Percentiles rank a stretch among this genome's conserved stretches.
Conservation (phyloP, 1,140 invertebrate genomes). For the Drosophila oshimai region DNA sequence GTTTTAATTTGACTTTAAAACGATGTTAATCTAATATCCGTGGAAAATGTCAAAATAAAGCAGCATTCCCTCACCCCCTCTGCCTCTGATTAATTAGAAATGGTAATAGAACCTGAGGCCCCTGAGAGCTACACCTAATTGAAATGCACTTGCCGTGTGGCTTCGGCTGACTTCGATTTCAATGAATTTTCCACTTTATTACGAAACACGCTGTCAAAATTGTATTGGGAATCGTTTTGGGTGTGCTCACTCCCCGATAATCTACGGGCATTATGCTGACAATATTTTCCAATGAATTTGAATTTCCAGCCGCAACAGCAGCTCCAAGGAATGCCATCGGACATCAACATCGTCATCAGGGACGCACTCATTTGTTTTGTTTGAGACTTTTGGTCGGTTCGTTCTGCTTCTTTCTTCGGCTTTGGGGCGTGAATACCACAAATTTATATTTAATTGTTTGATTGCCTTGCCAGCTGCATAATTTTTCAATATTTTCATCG, state of each 20-base stretch:
- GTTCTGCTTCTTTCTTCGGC: slow-evolving; percentile 2
- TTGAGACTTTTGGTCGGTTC: background rate
- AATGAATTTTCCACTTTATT: slow-evolving; percentile 81
- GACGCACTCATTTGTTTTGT: slow-evolving; percentile 58
- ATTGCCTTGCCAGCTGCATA: slow-evolving; percentile 64
- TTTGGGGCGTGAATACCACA: slow-evolving; percentile 72
- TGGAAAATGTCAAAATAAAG: slow-evolving; percentile 83
- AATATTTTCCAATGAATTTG: slow-evolving; percentile 80
- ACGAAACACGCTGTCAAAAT: slow-evolving; percentile 77
- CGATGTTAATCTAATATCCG: slow-evolving; percentile 82
- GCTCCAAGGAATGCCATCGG: slow-evolving; percentile 36
- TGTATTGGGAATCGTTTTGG: slow-evolving; percentile 55
- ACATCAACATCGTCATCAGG: slow-evolving; percentile 44
- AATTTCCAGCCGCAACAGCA: slow-evolving; percentile 17
- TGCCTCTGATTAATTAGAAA: slow-evolving; percentile 64
- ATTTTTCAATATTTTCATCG: slow-evolving; percentile 76
- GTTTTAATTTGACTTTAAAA: slow-evolving; percentile 82
- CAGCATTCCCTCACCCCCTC: slow-evolving; percentile 7
- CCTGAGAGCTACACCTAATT: slow-evolving; percentile 43
- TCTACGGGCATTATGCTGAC: slow-evolving; percentile 72
- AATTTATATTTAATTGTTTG: slow-evolving; percentile 78
- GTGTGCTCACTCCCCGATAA: slow-evolving; percentile 41
- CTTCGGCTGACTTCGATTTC: slow-evolving; percentile 46
- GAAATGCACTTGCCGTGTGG: slow-evolving; percentile 78
- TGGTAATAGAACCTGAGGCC: slow-evolving; percentile 37